Conservation (phyloP, 2,797 vertebrate genomes). For the Sebastes trivittatus region DNA sequence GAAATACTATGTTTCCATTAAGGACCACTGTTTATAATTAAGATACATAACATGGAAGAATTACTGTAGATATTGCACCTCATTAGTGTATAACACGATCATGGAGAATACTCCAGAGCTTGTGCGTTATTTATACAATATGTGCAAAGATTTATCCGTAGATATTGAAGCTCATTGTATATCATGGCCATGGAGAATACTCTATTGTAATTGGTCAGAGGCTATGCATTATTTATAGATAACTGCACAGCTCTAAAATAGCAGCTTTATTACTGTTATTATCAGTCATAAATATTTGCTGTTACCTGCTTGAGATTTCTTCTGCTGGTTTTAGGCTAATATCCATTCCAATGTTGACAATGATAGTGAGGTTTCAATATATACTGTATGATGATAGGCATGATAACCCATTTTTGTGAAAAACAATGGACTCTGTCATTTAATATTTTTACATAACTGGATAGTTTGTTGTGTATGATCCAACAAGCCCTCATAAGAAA, state of each 20-base stretch:
- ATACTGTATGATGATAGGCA: too few species aligned
- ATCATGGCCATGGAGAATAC: not conserved
- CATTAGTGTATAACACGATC: not conserved
- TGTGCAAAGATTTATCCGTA: not conserved
- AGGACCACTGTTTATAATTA: not conserved
- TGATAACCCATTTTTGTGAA: not conserved
- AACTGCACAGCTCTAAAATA: not conserved
- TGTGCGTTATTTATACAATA: conserved; percentile 16
- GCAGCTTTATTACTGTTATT: conserved; percentile 7
- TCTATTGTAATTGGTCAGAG: not conserved
- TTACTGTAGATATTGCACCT: not conserved
- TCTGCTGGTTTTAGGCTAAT: not conserved
- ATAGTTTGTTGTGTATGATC: not conserved
- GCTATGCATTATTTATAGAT: conserved; percentile 20
- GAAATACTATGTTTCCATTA: not conserved
- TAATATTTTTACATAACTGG: not conserved
- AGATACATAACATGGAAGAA: not conserved
- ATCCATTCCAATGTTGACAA: not conserved
- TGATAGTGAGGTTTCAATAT: not conserved
- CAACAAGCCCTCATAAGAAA: not conserved
- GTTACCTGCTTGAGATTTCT: not conserved
- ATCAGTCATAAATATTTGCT: conserved; percentile 10
- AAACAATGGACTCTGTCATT: not conserved
- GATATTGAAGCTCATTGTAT: not conserved
- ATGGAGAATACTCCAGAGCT: not conserved